These are phyloP conservation scores for Neostethus bicornis DNA, from an alignment of 2,797 vertebrate species.

Conservation along the genomic window DNA sequence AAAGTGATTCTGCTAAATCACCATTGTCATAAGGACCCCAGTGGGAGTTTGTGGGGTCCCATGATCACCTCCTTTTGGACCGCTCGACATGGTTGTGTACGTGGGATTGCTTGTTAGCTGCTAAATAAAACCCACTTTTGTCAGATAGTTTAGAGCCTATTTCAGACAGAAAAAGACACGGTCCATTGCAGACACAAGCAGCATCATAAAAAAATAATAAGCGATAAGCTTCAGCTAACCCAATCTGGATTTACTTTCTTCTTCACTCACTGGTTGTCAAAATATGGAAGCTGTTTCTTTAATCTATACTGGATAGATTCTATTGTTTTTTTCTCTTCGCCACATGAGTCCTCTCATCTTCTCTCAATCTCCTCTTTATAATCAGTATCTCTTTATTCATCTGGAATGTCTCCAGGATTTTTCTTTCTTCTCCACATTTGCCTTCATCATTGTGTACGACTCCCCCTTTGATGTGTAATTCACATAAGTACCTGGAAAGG, in stretches of 20 bases:
- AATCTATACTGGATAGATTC: not conserved
- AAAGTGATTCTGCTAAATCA: conserved; percentile 51
- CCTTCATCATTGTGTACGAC: conserved; percentile 37
- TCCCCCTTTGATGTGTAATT: conserved; percentile 69
- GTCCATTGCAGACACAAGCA: not conserved
- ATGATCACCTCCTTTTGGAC: conserved; percentile 25
- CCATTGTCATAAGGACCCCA: conserved; percentile 31
- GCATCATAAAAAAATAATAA: not conserved
- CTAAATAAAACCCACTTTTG: conserved; percentile 28
- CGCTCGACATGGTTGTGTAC: conserved; percentile 13
- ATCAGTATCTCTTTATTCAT: conserved; percentile 23
- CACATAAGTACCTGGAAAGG: conserved; percentile 73
- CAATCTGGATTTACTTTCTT: conserved; percentile 22
- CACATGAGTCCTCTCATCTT: not conserved
- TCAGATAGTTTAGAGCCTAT: conserved; percentile 21
- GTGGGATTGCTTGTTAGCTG: conserved; percentile 32
- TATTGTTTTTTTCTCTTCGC: not conserved
- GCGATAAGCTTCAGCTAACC: conserved; percentile 18
- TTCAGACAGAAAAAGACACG: conserved; percentile 11
- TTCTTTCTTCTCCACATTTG: conserved; percentile 12
- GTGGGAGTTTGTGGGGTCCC: conserved; percentile 38
- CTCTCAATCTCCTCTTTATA: conserved; percentile 10
- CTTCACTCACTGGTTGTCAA: conserved; percentile 5
- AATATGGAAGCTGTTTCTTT: not conserved
- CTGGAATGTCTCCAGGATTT: conserved; percentile 46